These are phyloP conservation scores for Anthoscopus minutus DNA, from an alignment of 2,113 vertebrate genomes.

Conservation along the genomic window DNA sequence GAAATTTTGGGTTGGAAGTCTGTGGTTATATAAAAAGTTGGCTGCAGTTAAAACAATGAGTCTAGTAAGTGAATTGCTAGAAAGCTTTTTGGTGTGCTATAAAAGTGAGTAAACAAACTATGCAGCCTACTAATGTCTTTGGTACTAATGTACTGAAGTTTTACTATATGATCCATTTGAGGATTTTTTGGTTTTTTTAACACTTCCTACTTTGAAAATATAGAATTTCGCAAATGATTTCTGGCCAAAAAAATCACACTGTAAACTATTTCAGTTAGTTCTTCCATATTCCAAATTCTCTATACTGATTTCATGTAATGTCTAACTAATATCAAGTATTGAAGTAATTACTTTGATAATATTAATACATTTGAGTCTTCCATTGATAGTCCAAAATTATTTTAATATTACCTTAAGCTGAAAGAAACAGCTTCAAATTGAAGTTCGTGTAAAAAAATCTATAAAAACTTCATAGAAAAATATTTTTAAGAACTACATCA, in stretches of 20 bases:
- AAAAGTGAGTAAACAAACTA: neutral
- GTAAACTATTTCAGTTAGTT: neutral
- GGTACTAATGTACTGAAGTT: no score
- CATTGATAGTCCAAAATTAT: neutral
- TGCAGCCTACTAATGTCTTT: neutral
- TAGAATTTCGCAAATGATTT: neutral
- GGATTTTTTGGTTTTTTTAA: fast-evolving
- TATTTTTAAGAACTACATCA: neutral
- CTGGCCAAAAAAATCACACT: neutral
- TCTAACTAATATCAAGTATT: neutral
- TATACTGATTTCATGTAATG: neutral
- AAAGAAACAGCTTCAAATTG: neutral
- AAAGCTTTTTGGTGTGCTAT: neutral
- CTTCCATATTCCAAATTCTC: neutral
- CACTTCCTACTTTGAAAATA: neutral
- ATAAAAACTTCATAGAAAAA: neutral
- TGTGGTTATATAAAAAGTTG: neutral
- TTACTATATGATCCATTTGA: neutral
- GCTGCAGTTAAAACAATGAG: neutral
- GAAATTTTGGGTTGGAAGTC: neutral
- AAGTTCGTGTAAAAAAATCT: neutral
- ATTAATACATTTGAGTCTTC: neutral
- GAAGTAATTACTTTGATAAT: neutral
- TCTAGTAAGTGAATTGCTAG: neutral
- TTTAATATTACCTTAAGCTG: neutral